Evolutionary conservation across 2,113 vertebrate species (phyloP).

Genomic region (Pungitius pungitius): DNA sequence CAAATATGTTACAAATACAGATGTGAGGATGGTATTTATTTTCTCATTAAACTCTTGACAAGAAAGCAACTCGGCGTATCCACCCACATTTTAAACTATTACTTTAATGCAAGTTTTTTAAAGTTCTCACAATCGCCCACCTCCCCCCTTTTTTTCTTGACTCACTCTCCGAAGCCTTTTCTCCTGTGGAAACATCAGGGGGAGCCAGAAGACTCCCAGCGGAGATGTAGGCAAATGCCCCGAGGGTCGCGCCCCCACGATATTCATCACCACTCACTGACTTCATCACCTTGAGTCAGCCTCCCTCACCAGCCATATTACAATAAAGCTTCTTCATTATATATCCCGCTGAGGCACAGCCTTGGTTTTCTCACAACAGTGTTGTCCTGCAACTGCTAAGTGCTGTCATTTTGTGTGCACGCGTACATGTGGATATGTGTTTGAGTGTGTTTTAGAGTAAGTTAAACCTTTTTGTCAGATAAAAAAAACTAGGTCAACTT

Average conservation of each 20-base stretch:
- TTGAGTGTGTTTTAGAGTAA: constrained; percentile 9
- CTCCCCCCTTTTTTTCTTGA: background rate
- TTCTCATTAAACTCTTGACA: background rate
- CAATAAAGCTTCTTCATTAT: constrained; percentile 17
- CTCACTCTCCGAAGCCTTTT: constrained; percentile 16
- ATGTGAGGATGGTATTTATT: background rate
- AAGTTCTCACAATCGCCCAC: constrained; percentile 1
- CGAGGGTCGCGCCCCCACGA: constrained; percentile 4
- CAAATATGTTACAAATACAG: background rate
- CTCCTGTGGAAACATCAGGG: constrained; percentile 11
- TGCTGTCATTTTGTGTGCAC: constrained; percentile 33
- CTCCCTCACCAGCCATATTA: background rate
- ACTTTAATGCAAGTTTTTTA: constrained; percentile 11
- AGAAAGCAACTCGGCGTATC: background rate
- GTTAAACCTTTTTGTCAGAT: constrained; percentile 38
- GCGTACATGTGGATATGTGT: constrained; percentile 1
- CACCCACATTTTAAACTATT: background rate
- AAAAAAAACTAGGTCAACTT: constrained; percentile 54
- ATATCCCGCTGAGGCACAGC: constrained; percentile 36
- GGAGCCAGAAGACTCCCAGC: constrained; percentile 20
- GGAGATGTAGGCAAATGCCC: constrained; percentile 14
- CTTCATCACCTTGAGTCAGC: constrained; percentile 41
- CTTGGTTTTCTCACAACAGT: constrained; percentile 48
- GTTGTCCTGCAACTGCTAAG: constrained; percentile 29
- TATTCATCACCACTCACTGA: constrained; percentile 32